Evolutionary conservation across 2,797 vertebrate genomes (phyloP).

Genomic region (Pachyuromys duprasi): DNA sequence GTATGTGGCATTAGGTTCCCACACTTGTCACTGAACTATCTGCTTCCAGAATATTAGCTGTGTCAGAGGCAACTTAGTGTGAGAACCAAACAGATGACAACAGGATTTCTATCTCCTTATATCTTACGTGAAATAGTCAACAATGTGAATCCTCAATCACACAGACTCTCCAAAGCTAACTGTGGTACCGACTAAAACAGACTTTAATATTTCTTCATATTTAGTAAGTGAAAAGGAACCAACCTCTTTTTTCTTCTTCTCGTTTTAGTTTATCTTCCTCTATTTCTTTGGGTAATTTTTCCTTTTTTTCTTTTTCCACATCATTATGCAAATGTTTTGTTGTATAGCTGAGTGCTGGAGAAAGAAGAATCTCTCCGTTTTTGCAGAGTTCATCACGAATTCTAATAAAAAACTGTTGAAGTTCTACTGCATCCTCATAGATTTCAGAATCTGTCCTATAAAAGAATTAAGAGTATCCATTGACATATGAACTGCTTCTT

Average conservation of each 20-base stretch:
- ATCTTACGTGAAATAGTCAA: conserved; percentile 12
- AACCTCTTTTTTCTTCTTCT: conserved; percentile 98
- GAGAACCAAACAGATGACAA: neutral
- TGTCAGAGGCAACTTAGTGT: neutral
- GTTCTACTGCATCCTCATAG: conserved; percentile 98
- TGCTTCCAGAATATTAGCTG: conserved; percentile 9
- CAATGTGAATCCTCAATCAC: conserved; percentile 18
- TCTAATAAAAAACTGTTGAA: conserved; percentile 98
- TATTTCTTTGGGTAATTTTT: conserved; percentile 97
- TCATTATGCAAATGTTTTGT: conserved; percentile 97
- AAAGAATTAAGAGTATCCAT: conserved; percentile 50
- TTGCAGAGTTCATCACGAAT: conserved; percentile 99
- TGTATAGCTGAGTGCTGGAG: conserved; percentile 97
- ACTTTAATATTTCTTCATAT: conserved; percentile 48
- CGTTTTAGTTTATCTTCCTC: conserved; percentile 98
- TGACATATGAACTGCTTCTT: conserved; percentile 45
- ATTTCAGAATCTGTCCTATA: conserved; percentile 96
- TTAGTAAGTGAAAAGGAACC: conserved; percentile 69
- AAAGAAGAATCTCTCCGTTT: conserved; percentile 98
- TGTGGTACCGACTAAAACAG: neutral
- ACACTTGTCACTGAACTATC: neutral
- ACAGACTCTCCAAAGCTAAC: conserved; percentile 41
- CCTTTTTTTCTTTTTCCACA: conserved; percentile 98
- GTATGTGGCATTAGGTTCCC: neutral
- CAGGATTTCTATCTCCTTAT: conserved; percentile 19